Percentiles rank a stretch among this genome's conserved stretches.
Evolutionary conservation across 2,888 invertebrate species (phyloP).

Genomic region (Trissonchulus latispiculum): DNA sequence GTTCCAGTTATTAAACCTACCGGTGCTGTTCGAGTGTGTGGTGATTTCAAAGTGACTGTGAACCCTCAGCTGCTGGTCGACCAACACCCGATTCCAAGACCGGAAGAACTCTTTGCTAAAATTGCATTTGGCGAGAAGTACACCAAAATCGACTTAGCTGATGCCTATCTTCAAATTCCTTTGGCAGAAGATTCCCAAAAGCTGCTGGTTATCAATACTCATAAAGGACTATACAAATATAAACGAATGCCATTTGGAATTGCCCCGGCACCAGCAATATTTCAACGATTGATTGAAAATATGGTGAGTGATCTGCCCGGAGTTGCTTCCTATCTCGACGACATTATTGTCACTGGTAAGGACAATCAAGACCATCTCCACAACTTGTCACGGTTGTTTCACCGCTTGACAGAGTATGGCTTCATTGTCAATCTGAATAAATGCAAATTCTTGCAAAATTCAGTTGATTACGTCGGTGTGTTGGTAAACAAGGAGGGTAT

Average conservation of each 20-base stretch:
- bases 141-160: not conserved
- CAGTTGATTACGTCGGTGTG: slow-evolving; percentile 33
- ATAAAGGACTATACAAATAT: not conserved
- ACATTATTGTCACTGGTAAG: slow-evolving; percentile 28
- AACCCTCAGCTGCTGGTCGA: slow-evolving; percentile 28
- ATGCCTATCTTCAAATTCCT: slow-evolving; percentile 12
- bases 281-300: slow-evolving; percentile 30
- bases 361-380: slow-evolving; percentile 26
- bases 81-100: slow-evolving; percentile 30
- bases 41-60: slow-evolving; percentile 20
- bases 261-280: not conserved
- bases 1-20: slow-evolving; percentile 28
- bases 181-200: not conserved
- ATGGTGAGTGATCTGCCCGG: slow-evolving; percentile 29
- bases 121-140: slow-evolving; percentile 26
- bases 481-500: slow-evolving; percentile 29
- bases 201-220: not conserved
- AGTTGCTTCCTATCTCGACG: slow-evolving; percentile 28
- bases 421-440: slow-evolving; percentile 30
- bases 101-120: slow-evolving; percentile 28
- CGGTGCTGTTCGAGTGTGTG: slow-evolving; percentile 24
- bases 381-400: slow-evolving; percentile 26
- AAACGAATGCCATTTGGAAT: slow-evolving; percentile 1
- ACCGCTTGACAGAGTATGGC: slow-evolving; percentile 26
- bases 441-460: slow-evolving; percentile 29